These are phyloP conservation scores for Macroglossus sobrinus DNA, from an alignment of 2,113 vertebrate genomes.

Conservation along the genomic window DNA sequence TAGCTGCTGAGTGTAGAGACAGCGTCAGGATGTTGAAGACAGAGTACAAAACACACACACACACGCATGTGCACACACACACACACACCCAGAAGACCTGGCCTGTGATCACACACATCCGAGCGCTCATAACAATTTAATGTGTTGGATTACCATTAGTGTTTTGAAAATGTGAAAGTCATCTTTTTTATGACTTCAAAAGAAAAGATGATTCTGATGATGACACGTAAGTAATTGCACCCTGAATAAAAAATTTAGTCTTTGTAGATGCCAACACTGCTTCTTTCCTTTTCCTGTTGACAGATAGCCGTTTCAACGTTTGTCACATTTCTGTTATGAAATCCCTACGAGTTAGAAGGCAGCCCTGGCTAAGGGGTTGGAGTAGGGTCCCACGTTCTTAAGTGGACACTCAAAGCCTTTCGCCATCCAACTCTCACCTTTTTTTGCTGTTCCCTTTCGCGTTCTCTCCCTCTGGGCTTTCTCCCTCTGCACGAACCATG, in stretches of 20 bases:
- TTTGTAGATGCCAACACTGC: conserved; percentile 24
- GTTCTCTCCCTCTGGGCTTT: neutral
- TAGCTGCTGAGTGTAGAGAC: neutral
- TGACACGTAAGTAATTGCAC: conserved; percentile 55
- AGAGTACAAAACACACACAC: neutral
- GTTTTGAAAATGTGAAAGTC: conserved; percentile 66
- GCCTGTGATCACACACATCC: neutral
- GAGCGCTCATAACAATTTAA: neutral
- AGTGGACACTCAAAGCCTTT: neutral
- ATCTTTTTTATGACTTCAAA: conserved; percentile 54
- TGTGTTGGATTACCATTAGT: conserved; percentile 18
- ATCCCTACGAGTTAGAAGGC: neutral
- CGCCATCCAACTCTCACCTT: rapidly evolving
- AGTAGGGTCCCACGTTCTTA: neutral
- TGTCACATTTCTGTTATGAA: conserved; percentile 7
- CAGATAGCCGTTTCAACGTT: conserved; percentile 9
- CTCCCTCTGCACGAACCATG: neutral
- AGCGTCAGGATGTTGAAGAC: neutral
- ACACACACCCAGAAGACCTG: neutral
- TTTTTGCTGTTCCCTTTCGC: neutral
- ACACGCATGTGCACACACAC: neutral
- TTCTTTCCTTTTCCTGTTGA: conserved; percentile 38
- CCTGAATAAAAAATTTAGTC: conserved; percentile 16
- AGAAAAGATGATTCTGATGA: conserved; percentile 45
- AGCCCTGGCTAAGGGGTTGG: neutral